Evolutionary conservation across 2,797 vertebrate genomes (phyloP), one percentile per base, ranked within the genome.

Genomic region (Nothura maculosa): DNA sequence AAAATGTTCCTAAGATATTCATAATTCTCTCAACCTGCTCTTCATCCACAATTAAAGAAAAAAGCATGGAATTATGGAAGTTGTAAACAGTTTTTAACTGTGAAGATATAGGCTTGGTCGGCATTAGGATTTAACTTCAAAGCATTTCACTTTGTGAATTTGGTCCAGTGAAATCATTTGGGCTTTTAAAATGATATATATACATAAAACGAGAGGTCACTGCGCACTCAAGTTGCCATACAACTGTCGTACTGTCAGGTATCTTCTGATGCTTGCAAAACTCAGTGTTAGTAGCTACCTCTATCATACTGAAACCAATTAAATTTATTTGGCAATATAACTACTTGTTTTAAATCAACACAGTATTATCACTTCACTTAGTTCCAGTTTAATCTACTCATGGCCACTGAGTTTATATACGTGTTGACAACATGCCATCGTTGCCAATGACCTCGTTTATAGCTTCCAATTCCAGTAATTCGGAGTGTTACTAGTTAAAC

Each of bases 331-430:
- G 62, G 57, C 55, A 87, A 58, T 22, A 9, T 28, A 67, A 54
- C 42, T 61, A 43, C 62, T 70, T 70, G 50, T 62, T 75, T 70
- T 60, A 96, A 94, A 92, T 94, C 64, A 83, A 80, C 54, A 61
- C 43, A 86, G 91, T 63, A 55, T 67, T 64, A 22, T 70, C 47
- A 70, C 18, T 57, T 58, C 21, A 36, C 62, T 81, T 45, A 30
- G 32, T 90, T 70, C 91, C 92, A 95, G 82, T 88, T 94, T 87
- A 91, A 93, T 76, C 76, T 83, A 47, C 77, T 72, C 82, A 76
- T 9, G 69, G 57, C 60, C 69, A 60, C 60, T 81, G 75, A 58
- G 78, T 66, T 79, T 78, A 85, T 50, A 64, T 40, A 52, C 30
- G 17, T 32, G 55, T 81, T 94, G 87, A 16, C 69, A 50, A 89